A percentile compares a stretch with the other conserved stretches of the same genome.
Evolutionary conservation across 2,888 invertebrate species (phyloP).

Genomic region (Minunthozetes semirufus): DNA sequence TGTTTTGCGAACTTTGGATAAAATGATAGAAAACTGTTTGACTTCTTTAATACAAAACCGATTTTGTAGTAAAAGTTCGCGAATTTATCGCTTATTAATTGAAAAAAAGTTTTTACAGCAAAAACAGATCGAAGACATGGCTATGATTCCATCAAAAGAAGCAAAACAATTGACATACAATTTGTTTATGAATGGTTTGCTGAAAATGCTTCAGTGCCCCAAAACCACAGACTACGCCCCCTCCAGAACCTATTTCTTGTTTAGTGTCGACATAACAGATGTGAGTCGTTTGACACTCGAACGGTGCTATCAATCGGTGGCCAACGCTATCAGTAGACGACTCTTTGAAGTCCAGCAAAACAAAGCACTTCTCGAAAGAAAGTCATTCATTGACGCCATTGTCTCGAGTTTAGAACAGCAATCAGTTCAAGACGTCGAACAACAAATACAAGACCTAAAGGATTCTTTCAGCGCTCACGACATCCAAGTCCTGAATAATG

Average conservation of each 20-base stretch:
- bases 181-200: conserved; percentile 49
- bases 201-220: conserved; percentile 42
- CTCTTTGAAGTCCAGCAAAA: conserved; percentile 61
- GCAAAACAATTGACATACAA: conserved; percentile 80
- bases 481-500: conserved; percentile 58
- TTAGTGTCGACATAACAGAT: conserved; percentile 63
- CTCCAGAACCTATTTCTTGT: conserved; percentile 70
- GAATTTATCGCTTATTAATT: conserved; percentile 74
- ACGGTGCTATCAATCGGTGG: conserved; percentile 63
- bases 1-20: conserved; percentile 61
- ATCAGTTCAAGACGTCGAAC: conserved; percentile 56
- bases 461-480: conserved; percentile 34
- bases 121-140: conserved; percentile 80
- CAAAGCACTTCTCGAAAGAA: conserved; percentile 75
- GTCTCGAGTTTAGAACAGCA: conserved; percentile 69
- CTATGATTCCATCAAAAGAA: conserved; percentile 89
- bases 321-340: conserved; percentile 62
- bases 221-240: conserved; percentile 62
- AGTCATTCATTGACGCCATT: conserved; percentile 73
- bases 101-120: conserved; percentile 77
- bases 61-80: conserved; percentile 72
- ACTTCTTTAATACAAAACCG: conserved; percentile 77
- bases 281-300: conserved; percentile 60
- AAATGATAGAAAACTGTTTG: conserved; percentile 64
- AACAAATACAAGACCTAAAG: conserved; percentile 67